Evolutionary conservation across 1,140 invertebrate genomes (phyloP), one percentile per base, ranked within the genome.

Genomic region (Dinoponera quadriceps): DNA sequence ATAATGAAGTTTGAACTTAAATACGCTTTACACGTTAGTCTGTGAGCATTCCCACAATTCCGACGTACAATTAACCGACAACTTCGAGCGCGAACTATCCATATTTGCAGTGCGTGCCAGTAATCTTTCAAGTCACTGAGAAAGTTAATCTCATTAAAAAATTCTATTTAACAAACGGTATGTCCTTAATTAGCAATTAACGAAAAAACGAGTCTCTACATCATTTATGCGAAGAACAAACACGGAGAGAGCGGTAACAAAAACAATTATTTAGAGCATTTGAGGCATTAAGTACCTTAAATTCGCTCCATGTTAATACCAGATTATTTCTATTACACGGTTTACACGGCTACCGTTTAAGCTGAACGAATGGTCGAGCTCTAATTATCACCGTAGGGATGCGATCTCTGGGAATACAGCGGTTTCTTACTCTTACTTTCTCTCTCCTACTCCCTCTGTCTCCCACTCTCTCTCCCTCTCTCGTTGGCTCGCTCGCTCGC

Each of bases 331-430:
- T 68, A 80, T 85, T 44, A 66, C 68, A 86, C 20, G 83, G 55
- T 85, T 81, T 85, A 68, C 75, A 74, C 83, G 83, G 55, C 38
- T 59, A 33, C 38, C 59, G 84, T 80, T 82, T 82, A 86, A 85
- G 82, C 66, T 82, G 63, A 71, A 85, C 78, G 65, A 71, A 80
- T 60, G 62, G 54, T 86, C 69, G 69, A 55, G 84, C 84, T 87
- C 84, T 87, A 82, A 86, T 85, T 87, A 74, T 44, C 54, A 55
- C n/a, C 20, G 33, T 68, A 14, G 51, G 27, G 62, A 83, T 83
- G 66, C 44, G 63, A 60, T 38, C 44, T 38, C 44, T 54, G 48
- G 20, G 68, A 69, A 72, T 68, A 69, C 51, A 84, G 25, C 49
- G 48, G 54, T 48, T 66, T 71, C 66, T 71, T 85, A 82, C 48